These are phyloP conservation scores for Isoperla grammatica DNA, from an alignment of 2,888 invertebrate genomes.

Conservation along the genomic window DNA sequence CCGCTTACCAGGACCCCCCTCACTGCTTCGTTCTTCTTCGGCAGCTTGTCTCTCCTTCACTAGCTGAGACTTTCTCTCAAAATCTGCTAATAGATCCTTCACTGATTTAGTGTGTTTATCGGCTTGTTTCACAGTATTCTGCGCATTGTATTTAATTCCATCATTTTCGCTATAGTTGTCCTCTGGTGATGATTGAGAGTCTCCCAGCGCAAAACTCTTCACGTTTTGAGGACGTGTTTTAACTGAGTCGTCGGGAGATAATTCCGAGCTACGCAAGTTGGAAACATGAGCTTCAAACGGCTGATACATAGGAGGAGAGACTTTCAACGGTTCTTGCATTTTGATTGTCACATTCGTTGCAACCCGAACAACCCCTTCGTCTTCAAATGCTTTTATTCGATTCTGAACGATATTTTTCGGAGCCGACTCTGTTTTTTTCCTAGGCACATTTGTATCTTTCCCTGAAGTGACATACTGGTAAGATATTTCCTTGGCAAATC, in stretches of 20 bases:
- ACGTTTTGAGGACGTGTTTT: background rate
- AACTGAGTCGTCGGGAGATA: slow-evolving; percentile 16
- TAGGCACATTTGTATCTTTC: slow-evolving; percentile 27
- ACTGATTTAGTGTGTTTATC: slow-evolving; percentile 39
- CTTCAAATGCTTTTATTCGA: slow-evolving; percentile 37
- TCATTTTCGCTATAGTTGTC: slow-evolving; percentile 22
- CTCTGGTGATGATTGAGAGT: slow-evolving; percentile 11
- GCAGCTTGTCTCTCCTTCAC: slow-evolving; percentile 37
- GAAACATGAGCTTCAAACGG: slow-evolving; percentile 44
- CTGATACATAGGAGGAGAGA: slow-evolving; percentile 40
- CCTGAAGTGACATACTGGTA: slow-evolving; percentile 43
- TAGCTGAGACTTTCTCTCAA: slow-evolving; percentile 44
- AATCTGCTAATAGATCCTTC: slow-evolving; percentile 45
- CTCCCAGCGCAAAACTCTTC: background rate
- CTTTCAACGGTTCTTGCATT: slow-evolving; percentile 44
- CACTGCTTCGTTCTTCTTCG: slow-evolving; percentile 37
- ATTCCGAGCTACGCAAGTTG: slow-evolving; percentile 32
- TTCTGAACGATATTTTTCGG: slow-evolving; percentile 40
- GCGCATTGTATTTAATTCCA: slow-evolving; percentile 15
- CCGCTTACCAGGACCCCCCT: slow-evolving; percentile 36
- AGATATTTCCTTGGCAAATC: slow-evolving; percentile 43
- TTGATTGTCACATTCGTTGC: slow-evolving; percentile 36
- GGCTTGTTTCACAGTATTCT: slow-evolving; percentile 26
- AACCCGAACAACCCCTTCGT: slow-evolving; percentile 23
- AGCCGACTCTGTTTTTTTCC: slow-evolving; percentile 29